Evolutionary conservation across 1,140 invertebrate species (phyloP).

Genomic region (Aphidius ervi): DNA sequence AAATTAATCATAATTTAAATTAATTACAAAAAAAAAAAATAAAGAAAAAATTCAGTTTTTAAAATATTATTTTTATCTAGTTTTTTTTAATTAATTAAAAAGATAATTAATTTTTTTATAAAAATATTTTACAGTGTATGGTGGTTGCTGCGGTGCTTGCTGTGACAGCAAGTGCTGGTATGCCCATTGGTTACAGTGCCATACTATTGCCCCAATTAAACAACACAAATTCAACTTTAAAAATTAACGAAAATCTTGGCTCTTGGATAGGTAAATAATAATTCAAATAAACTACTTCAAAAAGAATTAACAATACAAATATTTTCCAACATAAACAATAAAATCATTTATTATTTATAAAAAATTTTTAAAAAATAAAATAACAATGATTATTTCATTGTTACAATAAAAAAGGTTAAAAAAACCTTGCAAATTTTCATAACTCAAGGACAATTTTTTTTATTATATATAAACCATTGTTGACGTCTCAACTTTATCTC

Average conservation of each 20-base stretch:
- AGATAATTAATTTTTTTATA: not conserved
- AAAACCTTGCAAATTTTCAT: too few species aligned
- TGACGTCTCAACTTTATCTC: too few species aligned
- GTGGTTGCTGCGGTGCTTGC: constrained; percentile 65
- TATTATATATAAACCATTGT: constrained; percentile 1
- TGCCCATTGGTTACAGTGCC: constrained; percentile 68
- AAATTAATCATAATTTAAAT: too few species aligned
- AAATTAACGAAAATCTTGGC: constrained; percentile 57
- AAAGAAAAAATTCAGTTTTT: not conserved
- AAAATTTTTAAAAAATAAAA: too few species aligned
- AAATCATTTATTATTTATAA: too few species aligned
- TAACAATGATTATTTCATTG: too few species aligned
- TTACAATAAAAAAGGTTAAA: too few species aligned
- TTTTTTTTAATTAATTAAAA: not conserved
- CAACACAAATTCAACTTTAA: constrained; percentile 48
- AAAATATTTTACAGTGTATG: constrained; percentile 55
- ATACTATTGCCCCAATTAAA: constrained; percentile 62
- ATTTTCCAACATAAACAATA: too few species aligned
- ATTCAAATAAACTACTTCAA: too few species aligned
- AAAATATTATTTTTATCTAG: not conserved
- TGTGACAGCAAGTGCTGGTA: constrained; percentile 62
- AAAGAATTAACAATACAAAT: too few species aligned
- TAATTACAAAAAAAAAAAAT: too few species aligned
- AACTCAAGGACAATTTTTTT: not conserved
- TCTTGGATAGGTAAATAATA: constrained; percentile 62